Base-by-base conservation (phyloP, 2,888 invertebrate species). In the Mythimna loreyi region DNA sequence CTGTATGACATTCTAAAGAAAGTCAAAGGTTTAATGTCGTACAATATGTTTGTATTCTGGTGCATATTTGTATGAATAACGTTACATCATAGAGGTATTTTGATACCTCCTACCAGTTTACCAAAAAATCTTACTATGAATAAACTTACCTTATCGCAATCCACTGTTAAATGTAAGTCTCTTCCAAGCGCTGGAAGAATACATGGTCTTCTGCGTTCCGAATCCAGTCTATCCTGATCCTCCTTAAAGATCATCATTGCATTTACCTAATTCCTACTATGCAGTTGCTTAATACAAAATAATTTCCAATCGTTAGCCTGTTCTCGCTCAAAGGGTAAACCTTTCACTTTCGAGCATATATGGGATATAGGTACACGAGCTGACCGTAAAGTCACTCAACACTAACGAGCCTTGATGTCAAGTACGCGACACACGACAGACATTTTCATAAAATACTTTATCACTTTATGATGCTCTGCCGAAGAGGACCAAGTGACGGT, bases 361-460 rank as follows among this genome's bases (percentile, higher is more conserved):
- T 70, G 66, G 69, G 60, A 80, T 72, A 72, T 77, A 28, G 3
- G 28, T 28, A 75, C 75, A 83, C 73, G 72, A 72, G 66, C 72
- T 75, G 71, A 76, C 75, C 79, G 75, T 83, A 80, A 82, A 83
- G 81, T 75, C 82, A 80, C 75, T 83, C 78, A 80, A 69, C 75
- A 73, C 79, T 85, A 85, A 86, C 82, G 82, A 86, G 78, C 75
- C 77, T 72, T 78, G 76, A 82, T 78, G 85, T 83, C 67, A 70
- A 82, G 81, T 84, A 47, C 53, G 76, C 72, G 74, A 77, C 78
- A 49, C 73, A 71, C 66, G 71, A 80, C 76, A 66, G 75, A 81
- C 82, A 79, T 81, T 85, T 82, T 80, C 78, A 84, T 82, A 83
- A 81, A 84, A 84, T 78, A 85, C 67, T 71, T 68, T 82, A 79